Evolutionary conservation across 2,797 vertebrate genomes (phyloP), one percentile per base, ranked within the genome.

Genomic region (Melanogrammus aeglefinus): DNA sequence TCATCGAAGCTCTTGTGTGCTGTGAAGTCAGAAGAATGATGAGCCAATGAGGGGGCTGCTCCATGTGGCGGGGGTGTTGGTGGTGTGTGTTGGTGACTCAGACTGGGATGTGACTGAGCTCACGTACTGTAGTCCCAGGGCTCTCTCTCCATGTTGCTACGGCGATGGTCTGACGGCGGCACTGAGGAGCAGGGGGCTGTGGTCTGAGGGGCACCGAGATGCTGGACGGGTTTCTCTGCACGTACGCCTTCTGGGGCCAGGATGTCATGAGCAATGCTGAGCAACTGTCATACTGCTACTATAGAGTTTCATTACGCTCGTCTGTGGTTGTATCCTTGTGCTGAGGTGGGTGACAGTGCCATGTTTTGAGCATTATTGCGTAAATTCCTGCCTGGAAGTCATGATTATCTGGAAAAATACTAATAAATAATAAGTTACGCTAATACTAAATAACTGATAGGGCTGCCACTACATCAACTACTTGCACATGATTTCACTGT

Each of bases 121-220:
- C 92, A 93, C 92, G 91, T 93, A 93, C 85, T 36, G 35, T 93
- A 92, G 83, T 81, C 8, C 78, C 79, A 38, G 29, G 39, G 38
- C 78, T 71, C 9, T 72, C 83, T 73, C 72, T 85, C 75, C 85
- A 81, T 84, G 27, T 24, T 86, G 83, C 91, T 90, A 85, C 82
- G 81, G 92, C 81, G 90, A 78, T 77, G 86, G 63, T 24, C 74
- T 77, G 78, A 35, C 78, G 83, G 74, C 47, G 74, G 70, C 75
- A 18, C n/a, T 4, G 63, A 63, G 21, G 27, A 74, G 36, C 9
- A 1, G n/a, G 57, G 57, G 7, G 9, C 72, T 51, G 79, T 84
- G 80, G 80, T 79, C 47, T 35, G 33, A 35, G 18, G 29, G 76
- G 21, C 57, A n/a, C 18, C 1, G 70, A 14, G 74, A 47, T 51